phyloP scores from a whole-genome alignment of 2,113 vertebrate species.

The Tragelaphus scriptus region DNA sequence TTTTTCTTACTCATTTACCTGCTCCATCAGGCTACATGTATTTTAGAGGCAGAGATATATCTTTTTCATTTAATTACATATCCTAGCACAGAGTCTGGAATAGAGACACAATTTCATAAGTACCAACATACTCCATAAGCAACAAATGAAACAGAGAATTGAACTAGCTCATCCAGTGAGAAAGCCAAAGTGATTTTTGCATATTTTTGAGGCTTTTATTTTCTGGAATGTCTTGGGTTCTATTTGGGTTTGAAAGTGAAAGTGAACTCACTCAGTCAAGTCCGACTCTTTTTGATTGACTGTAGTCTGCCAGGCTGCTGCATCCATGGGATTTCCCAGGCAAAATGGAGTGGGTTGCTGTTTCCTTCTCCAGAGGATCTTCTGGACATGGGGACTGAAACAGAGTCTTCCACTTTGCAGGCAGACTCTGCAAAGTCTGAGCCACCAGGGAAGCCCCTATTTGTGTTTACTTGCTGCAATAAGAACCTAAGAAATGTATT shows the following conservation, averaged over 20 bases:
- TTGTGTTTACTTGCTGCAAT: neutral
- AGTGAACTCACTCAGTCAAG: fast-evolving
- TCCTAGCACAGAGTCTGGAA: neutral
- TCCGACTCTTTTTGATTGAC: neutral
- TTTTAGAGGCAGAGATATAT: neutral
- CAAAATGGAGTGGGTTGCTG: neutral
- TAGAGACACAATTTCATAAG: neutral
- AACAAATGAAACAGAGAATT: neutral
- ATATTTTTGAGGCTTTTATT: neutral
- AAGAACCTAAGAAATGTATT: neutral
- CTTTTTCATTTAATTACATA: neutral
- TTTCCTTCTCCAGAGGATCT: neutral
- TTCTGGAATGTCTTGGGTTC: neutral
- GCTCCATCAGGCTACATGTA: neutral
- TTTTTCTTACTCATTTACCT: neutral
- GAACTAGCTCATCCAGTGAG: neutral
- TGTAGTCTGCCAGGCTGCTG: neutral
- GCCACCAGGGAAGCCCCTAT: neutral
- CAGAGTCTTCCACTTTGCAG: neutral
- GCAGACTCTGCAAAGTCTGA: neutral
- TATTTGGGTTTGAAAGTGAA: neutral
- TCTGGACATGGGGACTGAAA: neutral
- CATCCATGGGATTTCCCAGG: neutral
- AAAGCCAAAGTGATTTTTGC: neutral
- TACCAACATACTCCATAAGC: neutral